Evolutionary conservation across 2,888 invertebrate genomes (phyloP), one percentile per base, ranked within the genome.

Genomic region (Chrysolina americana): DNA sequence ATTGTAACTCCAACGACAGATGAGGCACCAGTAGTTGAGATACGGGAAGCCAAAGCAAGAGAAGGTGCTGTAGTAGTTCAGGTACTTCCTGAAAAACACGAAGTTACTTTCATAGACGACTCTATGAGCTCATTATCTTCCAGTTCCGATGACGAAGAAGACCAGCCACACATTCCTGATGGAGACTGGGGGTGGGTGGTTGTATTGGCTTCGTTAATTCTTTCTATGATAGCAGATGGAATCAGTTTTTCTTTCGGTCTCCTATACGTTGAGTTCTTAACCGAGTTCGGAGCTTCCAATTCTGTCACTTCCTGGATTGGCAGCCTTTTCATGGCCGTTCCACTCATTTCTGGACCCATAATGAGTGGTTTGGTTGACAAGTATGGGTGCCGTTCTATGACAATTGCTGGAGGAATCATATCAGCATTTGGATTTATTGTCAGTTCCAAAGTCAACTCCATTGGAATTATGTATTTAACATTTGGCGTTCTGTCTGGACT

Each of bases 241-340:
- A 93, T 97, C 71, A 96, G 96, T 64, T 97, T 97, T 86, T 96
- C 96, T 0, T 98, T 98, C 86, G 98, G 98, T 0, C 89, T 98
- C 15, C 90, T 98, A 13, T 96, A 95, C 85, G 94, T 95, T 0
- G 94, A 96, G 83, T 93, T 93, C 95, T 10, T 94, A 94, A 65
- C 79, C 9, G 82, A 81, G 71, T 82, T 82, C 36, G 65, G 77
- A 59, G 80, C 82, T 10, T 81, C 82, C 1, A 79, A 78, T 62
- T 93, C 96, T 2, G 94, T 94, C 47, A 98, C 98, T 0, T 94
- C 97, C 1, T 83, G 84, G 80, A 84, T 85, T 28, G 85, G 84
- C 11, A 84, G 83, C 65, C 71, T 85, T n/a, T 85, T 85, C 70
- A 70, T 85, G 74, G 81, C 84, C 4, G 79, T 98, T 48, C 98